Evolutionary conservation across 2,888 invertebrate species (phyloP), one percentile per base, ranked within the genome.

Genomic region (Phyto melanocephala): DNA sequence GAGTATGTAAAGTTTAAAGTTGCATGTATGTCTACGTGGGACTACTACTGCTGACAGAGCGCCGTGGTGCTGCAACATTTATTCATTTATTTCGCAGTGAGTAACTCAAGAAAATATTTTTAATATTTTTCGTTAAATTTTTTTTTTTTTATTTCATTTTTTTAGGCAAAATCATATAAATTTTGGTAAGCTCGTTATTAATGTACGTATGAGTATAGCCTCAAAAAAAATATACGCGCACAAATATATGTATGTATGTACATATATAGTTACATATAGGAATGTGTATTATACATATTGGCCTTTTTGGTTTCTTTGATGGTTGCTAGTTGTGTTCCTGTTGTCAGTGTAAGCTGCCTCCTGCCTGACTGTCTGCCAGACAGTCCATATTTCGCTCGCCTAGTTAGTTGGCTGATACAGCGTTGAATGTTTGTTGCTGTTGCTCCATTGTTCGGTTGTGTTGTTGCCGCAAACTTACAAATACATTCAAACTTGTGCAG

Each of bases 281-380:
- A 28, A 28, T 28, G 6, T 5, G 28, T 5, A 28, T 5, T 5
- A 5, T 28, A 6, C 47, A 67, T 20, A 50, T 71, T 78, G 65
- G 78, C 56, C 62, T 67, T 56, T 71, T 75, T 54, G 35, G 47
- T 17, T 67, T 72, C 50, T 63, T 22, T 71, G 63, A 42, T 76
- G 37, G 40, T 37, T 63, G 65, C 10, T 68, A 22, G 52, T 37
- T 56, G 52, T 63, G 63, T 10, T 40, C 22, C 8, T 70, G 63
- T 35, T 70, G 33, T 10, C 28, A 40, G 60, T 35, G 45, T 47
- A 54, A 60, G 65, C 8, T 71, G 79, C 65, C 70, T 80, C 65
- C 70, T 80, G 79, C 65, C 75, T 81, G 72, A 68, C 81, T 81
- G 78, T 71, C 81, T 81, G 84, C 74, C 77, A 68, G 76, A 79